A percentile compares a stretch with the other conserved stretches of the same genome.
phyloP scores from a whole-genome alignment of 2,888 invertebrate species.

The Pammene aurita region DNA sequence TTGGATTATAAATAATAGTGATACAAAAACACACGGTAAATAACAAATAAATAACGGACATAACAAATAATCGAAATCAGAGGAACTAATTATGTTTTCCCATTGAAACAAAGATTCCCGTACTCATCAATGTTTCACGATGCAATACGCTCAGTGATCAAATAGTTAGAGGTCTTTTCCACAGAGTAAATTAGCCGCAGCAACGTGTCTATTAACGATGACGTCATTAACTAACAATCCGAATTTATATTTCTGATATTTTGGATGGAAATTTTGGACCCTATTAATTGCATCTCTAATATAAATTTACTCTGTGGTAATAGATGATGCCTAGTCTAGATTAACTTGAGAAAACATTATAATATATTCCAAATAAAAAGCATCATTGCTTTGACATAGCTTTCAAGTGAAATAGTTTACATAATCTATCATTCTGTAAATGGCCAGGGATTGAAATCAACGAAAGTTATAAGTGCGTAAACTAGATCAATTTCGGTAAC shows the following conservation, averaged over 20 bases:
- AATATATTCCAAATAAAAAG: conserved; percentile 31
- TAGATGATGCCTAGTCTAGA: conserved; percentile 58
- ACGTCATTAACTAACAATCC: conserved; percentile 63
- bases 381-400: conserved; percentile 48
- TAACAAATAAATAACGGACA: conserved; percentile 41
- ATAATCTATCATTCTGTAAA: conserved; percentile 66
- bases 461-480: conserved; percentile 45
- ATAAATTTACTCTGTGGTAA: conserved; percentile 73
- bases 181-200: conserved; percentile 71
- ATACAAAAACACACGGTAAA: conserved; percentile 32
- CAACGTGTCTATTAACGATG: conserved; percentile 50
- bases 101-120: conserved; percentile 80
- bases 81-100: conserved; percentile 79
- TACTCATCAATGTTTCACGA: conserved; percentile 77
- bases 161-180: conserved; percentile 49
- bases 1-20: conserved; percentile 38
- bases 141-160: conserved; percentile 61
- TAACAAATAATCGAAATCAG: conserved; percentile 47
- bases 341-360: conserved; percentile 36
- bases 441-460: conserved; percentile 50
- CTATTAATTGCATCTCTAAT: conserved; percentile 70
- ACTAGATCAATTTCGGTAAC: conserved; percentile 20
- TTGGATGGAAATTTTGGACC: conserved; percentile 82
- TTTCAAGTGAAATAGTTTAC: conserved; percentile 38
- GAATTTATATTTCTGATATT: conserved; percentile 68